A percentile compares a stretch with the other conserved stretches of the same genome.
These are phyloP conservation scores for Blomia tropicalis DNA, from an alignment of 2,888 invertebrate species.

Conservation along the genomic window DNA sequence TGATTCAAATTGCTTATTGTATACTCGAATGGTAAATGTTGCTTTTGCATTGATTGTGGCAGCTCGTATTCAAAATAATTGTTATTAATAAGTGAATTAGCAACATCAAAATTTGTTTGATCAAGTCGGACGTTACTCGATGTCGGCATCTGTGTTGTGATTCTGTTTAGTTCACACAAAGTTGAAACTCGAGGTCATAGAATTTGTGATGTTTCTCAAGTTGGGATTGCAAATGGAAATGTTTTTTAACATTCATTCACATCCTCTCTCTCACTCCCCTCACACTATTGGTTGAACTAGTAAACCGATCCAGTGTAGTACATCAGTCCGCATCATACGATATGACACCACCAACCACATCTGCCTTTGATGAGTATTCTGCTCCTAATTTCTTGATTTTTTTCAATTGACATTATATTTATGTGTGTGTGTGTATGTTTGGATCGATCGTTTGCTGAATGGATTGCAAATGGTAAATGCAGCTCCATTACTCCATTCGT, in stretches of 20 bases:
- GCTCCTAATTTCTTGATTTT: not conserved
- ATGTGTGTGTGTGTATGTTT: not conserved
- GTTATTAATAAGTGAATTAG: constrained; percentile 15
- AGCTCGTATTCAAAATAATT: not conserved
- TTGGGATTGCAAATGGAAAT: not conserved
- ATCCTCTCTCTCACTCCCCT: too few relatives aligned
- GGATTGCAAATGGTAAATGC: not conserved
- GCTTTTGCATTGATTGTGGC: not conserved
- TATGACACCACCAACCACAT: not conserved
- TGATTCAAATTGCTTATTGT: not conserved
- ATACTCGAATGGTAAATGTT: not conserved
- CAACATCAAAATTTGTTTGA: constrained; percentile 9
- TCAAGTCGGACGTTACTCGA: not conserved
- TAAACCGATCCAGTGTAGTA: not conserved
- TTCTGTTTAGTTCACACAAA: too few relatives aligned
- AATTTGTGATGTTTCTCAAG: not conserved
- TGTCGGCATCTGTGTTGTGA: not conserved
- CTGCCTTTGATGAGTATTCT: not conserved
- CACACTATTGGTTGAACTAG: too few relatives aligned
- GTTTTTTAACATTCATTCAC: too few relatives aligned
- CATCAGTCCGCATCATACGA: not conserved
- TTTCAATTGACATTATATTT: not conserved
- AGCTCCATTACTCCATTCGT: not conserved
- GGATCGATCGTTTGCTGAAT: not conserved
- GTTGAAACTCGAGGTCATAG: too few relatives aligned